Evolutionary conservation across 2,888 invertebrate genomes (phyloP).

Genomic region (Chaetoderma sp.): DNA sequence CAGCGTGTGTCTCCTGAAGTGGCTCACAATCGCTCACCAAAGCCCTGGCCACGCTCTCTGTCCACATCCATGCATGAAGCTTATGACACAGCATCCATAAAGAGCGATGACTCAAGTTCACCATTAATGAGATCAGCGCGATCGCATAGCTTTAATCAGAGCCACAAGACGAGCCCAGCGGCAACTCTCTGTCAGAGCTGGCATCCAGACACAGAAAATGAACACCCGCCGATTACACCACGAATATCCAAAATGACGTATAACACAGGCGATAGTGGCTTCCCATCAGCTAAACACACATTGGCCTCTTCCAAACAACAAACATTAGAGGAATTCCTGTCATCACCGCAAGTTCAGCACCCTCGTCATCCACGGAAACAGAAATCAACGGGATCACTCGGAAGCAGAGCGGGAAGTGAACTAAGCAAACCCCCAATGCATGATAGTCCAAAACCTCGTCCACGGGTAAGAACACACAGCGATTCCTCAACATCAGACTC

Average conservation of each 20-base stretch:
- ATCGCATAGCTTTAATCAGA: neutral
- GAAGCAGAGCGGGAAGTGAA: no score
- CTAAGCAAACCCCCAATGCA: slow-evolving; percentile 48
- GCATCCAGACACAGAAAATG: neutral
- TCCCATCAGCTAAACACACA: slow-evolving; percentile 7
- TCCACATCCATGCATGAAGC: slow-evolving; percentile 8
- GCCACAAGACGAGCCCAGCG: neutral
- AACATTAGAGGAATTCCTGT: slow-evolving; percentile 16
- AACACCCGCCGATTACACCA: neutral
- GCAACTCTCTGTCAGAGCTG: neutral
- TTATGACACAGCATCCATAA: slow-evolving; percentile 11
- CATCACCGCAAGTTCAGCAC: slow-evolving; percentile 6
- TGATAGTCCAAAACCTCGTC: slow-evolving; percentile 43
- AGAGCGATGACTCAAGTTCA: neutral
- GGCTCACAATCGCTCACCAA: neutral
- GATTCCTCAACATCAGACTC: slow-evolving; percentile 56
- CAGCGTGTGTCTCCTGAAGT: slow-evolving; percentile 34
- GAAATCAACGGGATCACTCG: no score
- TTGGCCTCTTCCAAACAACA: slow-evolving; percentile 11
- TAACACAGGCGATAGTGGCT: neutral
- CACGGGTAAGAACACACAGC: slow-evolving; percentile 44
- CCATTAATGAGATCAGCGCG: no score
- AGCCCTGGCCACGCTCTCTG: slow-evolving; percentile 21
- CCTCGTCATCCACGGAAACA: neutral
- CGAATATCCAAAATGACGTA: no score